Evolutionary conservation across 2,888 invertebrate species (phyloP).

Genomic region (Branchellion lobata): DNA sequence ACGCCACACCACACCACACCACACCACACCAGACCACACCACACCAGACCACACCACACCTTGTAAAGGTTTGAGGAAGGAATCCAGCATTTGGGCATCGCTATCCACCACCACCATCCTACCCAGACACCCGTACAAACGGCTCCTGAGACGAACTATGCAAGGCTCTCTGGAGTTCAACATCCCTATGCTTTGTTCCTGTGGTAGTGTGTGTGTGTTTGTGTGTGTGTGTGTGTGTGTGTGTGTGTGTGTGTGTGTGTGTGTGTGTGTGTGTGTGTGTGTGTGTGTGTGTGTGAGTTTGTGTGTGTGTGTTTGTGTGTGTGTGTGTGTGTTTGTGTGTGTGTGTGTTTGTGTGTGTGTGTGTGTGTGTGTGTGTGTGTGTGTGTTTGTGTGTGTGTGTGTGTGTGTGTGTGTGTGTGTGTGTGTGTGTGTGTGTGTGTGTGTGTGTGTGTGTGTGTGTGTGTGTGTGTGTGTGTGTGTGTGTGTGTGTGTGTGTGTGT

Average conservation of each 20-base stretch:
- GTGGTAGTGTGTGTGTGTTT: constrained; percentile 9
- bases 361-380: background rate
- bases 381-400: background rate
- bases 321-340: background rate
- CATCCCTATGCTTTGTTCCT: too few relatives aligned
- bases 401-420: background rate
- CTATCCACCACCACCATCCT: too few relatives aligned
- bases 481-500: background rate
- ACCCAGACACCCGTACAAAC: too few relatives aligned
- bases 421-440: background rate
- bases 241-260: constrained; percentile 30
- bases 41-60: too few relatives aligned
- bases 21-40: too few relatives aligned
- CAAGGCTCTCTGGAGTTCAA: too few relatives aligned
- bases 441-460: background rate
- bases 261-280: constrained; percentile 32
- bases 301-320: background rate
- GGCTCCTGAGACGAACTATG: too few relatives aligned
- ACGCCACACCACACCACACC: too few relatives aligned
- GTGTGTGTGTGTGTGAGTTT: background rate
- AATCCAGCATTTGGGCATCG: too few relatives aligned
- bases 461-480: background rate
- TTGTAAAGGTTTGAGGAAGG: too few relatives aligned
- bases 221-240: constrained; percentile 28
- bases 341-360: background rate